Base-by-base conservation (phyloP, 2,113 vertebrate species). In the Calidris pygmaea region DNA sequence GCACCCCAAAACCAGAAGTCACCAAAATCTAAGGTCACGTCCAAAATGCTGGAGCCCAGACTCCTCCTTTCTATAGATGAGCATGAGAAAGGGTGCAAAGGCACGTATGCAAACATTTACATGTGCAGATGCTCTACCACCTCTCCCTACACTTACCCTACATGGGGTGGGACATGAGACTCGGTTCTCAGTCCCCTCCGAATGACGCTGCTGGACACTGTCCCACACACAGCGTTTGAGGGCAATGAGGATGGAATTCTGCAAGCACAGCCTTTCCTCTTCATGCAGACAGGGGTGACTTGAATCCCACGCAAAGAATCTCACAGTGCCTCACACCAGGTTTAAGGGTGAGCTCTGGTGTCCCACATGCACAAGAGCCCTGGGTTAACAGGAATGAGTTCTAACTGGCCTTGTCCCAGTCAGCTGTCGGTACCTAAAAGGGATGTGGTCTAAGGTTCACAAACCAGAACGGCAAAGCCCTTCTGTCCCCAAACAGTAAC, bases 121-220 rank as follows among this genome's bases (percentile, higher is more conserved):
- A 23, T 1, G 48, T 27, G 47, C 14, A n/a, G 16, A 63, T 18
- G 45, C 17, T 58, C 52, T 21, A 37, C 52, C 47, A 67, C 3
- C 47, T 27, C 32, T 39, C 53, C 47, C 19, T 30, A 9, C 27
- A 2, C 72, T 37, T 22, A 67, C 29, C 60, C 84, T 53, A 3
- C 26, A 16, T 0, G 32, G 19, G 6, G 30, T 1, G 35, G 48
- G 53, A 39, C 24, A 23, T 0, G 30, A 50, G 13, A 63, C 45
- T 39, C 9, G 1, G 37, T 17, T 27, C 39, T 19, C 60, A 7
- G 74, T 22, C 11, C 27, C 53, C 60, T 55, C 27, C 3, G 1
- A 26, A 58, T 20, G 56, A 35, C 9, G 35, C n/a, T 74, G 77
- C 77, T 34, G 65, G 65, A 47, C 65, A 50, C 81, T 6, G 1